phyloP scores from a whole-genome alignment of 1,140 invertebrate species.

The Aphidius ervi region DNA sequence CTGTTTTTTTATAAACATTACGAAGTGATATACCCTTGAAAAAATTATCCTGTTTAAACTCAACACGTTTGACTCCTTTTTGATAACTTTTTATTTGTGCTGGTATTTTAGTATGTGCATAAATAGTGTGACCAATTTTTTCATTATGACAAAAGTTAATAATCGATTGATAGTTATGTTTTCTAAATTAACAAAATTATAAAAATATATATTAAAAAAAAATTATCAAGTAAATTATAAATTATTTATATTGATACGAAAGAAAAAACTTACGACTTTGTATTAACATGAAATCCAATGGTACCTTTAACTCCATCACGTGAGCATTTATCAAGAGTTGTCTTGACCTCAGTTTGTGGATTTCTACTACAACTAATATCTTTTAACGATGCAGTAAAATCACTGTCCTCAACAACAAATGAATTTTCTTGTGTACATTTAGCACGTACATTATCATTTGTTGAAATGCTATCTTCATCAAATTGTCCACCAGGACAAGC shows the following conservation, averaged over 20 bases:
- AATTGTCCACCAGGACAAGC: conserved; percentile 28
- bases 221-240: too few species aligned
- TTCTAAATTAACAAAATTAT: not conserved
- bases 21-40: conserved; percentile 28
- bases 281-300: conserved; percentile 34
- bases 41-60: conserved; percentile 30
- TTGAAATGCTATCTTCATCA: not conserved
- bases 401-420: conserved; percentile 7
- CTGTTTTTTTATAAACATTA: conserved; percentile 26
- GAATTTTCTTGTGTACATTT: conserved; percentile 15
- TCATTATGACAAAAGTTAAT: conserved; percentile 30
- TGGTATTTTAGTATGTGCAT: conserved; percentile 19
- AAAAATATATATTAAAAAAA: too few species aligned
- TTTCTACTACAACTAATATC: not conserved
- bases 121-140: conserved; percentile 17
- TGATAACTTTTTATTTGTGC: conserved; percentile 20
- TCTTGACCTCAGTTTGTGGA: conserved; percentile 18
- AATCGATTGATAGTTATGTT: conserved; percentile 20
- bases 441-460: conserved; percentile 6
- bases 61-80: conserved; percentile 20
- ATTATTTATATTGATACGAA: too few species aligned
- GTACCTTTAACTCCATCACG: conserved; percentile 21
- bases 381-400: conserved; percentile 12
- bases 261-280: not conserved
- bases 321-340: conserved; percentile 20